Percentiles rank a stretch among this genome's conserved stretches.
phyloP scores from a whole-genome alignment of 2,113 vertebrate genomes.

The Ceyx margarethae region DNA sequence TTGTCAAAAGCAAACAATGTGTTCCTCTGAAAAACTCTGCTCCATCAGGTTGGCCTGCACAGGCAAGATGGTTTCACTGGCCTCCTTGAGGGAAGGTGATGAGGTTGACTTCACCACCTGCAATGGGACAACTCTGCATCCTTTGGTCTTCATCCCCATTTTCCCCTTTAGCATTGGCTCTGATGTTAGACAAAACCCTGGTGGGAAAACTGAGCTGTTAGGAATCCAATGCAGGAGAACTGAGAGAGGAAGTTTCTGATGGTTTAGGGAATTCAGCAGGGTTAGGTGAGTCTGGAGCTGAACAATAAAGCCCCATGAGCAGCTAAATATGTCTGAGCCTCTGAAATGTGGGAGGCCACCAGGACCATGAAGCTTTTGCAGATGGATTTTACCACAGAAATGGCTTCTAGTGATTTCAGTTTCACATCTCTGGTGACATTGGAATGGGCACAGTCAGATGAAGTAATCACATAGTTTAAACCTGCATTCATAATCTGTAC shows the following conservation, averaged over 20 bases:
- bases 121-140: neutral
- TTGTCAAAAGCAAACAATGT: neutral
- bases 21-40: neutral
- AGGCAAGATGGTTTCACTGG: neutral
- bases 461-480: neutral
- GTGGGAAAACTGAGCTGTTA: neutral
- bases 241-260: neutral
- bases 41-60: neutral
- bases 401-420: neutral
- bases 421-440: neutral
- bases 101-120: neutral
- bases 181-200: neutral
- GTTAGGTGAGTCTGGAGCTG: neutral
- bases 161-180: neutral
- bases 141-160: neutral
- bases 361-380: accelerated
- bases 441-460: neutral
- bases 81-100: neutral
- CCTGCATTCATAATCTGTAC: neutral
- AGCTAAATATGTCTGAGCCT: neutral
- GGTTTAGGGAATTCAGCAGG: neutral
- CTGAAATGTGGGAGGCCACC: neutral
- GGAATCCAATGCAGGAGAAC: neutral
- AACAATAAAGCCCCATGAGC: neutral
- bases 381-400: neutral